Base-by-base conservation (phyloP, 1,140 invertebrate genomes). In the Cotesia vestalis region DNA sequence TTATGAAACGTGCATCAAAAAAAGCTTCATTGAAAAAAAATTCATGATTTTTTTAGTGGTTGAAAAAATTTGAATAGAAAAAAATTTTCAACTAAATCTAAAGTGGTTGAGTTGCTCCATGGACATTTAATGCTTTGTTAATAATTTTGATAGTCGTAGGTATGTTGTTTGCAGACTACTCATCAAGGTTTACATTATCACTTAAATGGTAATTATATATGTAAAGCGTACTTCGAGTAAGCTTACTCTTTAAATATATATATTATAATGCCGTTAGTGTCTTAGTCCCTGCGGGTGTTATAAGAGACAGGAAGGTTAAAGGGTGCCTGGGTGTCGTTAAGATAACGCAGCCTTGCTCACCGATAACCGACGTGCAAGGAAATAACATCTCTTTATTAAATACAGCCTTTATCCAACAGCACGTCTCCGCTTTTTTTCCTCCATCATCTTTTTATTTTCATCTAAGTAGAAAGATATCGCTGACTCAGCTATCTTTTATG, bases 301-400 rank as follows among this genome's bases (percentile, higher is more conserved):
- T 66, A 61, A 71, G 66, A 61, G 67, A 57, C 68, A 53, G 46
- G 53, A 67, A 66, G 73, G 63, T 70, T 74, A 74, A 74, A 63
- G 73, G 62, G 63, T 60, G 40, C 40, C 38, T 34, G 14, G 20
- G 36, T 62, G 63, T 62, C 61, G 62, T 74, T 61, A 74, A 74
- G 73, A 74, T 74, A 70, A 62, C 53, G 46, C 11, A 20, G 34
- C n/a, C 11, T 52, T 66, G 34, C 69, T 14, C 55, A 36, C 20
- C 40, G 69, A 71, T 71, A 62, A 71, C 57, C 69, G 14, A 51
- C 63, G 66, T 38, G 62, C 67, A 66, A 68, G 73, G 73, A 78
- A 78, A 81, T 81, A 79, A 81, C 79, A 81, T 80, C 73, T 80
- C 76, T 82, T 82, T 82, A 82, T 80, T 80, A 77, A 77, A 78